Evolutionary conservation across 23 tunicate genomes (phyloP).

Genomic region (Trididemnum nubilum): DNA sequence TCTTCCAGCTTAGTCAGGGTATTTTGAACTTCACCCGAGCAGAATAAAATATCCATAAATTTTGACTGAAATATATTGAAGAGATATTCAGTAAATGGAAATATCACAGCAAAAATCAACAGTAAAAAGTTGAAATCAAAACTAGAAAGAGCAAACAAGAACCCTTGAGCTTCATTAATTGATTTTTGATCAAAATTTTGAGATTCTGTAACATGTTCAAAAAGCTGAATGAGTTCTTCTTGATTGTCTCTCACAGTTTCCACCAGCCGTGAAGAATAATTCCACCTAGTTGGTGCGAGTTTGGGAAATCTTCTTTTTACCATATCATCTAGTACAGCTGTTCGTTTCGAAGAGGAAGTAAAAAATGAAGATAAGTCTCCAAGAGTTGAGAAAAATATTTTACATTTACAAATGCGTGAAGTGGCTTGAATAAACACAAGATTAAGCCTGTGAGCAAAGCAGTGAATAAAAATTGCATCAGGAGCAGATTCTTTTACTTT

Average conservation of each 20-base stretch:
- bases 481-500: conserved; percentile 14
- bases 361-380: conserved; percentile 19
- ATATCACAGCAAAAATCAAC: background rate
- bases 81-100: conserved; percentile 23
- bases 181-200: conserved; percentile 24
- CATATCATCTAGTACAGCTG: conserved; percentile 11
- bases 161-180: conserved; percentile 11
- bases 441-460: conserved; percentile 22
- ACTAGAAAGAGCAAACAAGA: conserved; percentile 3
- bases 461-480: too few species aligned
- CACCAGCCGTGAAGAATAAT: conserved; percentile 20
- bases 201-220: background rate
- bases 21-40: too few species aligned
- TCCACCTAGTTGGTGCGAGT: conserved; percentile 24
- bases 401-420: conserved; percentile 16
- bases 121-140: conserved; percentile 6
- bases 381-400: conserved; percentile 15
- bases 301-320: conserved; percentile 8
- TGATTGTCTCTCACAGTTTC: conserved; percentile 12
- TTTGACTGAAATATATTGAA: conserved; percentile 13
- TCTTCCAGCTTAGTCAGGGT: conserved; percentile 25
- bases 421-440: conserved; percentile 18
- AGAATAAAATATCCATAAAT: too few species aligned
- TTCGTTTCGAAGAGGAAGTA: conserved; percentile 14
- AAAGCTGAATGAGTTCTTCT: background rate